Base-by-base conservation (phyloP, 2,888 invertebrate genomes). In the Eupsilia transversa region DNA sequence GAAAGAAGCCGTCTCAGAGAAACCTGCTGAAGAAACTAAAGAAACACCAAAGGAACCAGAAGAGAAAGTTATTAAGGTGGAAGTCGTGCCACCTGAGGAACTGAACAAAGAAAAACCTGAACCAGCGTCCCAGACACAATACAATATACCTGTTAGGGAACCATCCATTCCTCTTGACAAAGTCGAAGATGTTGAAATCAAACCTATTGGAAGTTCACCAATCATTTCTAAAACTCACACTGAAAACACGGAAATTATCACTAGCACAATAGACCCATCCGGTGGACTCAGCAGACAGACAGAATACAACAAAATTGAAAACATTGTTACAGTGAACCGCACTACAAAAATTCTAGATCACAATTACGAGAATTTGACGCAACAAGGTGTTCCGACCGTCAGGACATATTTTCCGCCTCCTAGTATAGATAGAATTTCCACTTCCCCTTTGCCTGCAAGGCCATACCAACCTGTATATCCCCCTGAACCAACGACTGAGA, bases 161-260 rank as follows among this genome's bases (percentile, higher is more conserved):
- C 95, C 95, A 41, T 94, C 96, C 7, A 91, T 96, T 46, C 96
- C 95, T 27, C 89, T 96, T 33, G 96, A 96, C 41, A 96, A 95
- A 88, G 94, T 95, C 41, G 95, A 96, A 90, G 95, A 95, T 82
- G 91, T 96, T 57, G 96, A 96, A 91, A 96, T 96, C 35, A 96
- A 96, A 79, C 96, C 96, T 2, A 95, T 96, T 64, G 94, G 94
- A 12, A 91, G 94, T 61, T 94, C 94, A 30, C 91, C 94, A 65
- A 89, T 93, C 6, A 90, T 95, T 56, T 93, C 94, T 12, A 96
- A 95, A 87, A 91, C 94, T 17, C 94, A 92, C 35, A 92, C 93
- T 68, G 92, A 94, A 84, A 94, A 91, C 54, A 96, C 96, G 46
- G 95, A 96, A 93, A 96, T 95, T 9, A 94, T 93, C 38, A 94